Evolutionary conservation across 2,113 vertebrate genomes (phyloP).

Genomic region (Leucosticte australis): DNA sequence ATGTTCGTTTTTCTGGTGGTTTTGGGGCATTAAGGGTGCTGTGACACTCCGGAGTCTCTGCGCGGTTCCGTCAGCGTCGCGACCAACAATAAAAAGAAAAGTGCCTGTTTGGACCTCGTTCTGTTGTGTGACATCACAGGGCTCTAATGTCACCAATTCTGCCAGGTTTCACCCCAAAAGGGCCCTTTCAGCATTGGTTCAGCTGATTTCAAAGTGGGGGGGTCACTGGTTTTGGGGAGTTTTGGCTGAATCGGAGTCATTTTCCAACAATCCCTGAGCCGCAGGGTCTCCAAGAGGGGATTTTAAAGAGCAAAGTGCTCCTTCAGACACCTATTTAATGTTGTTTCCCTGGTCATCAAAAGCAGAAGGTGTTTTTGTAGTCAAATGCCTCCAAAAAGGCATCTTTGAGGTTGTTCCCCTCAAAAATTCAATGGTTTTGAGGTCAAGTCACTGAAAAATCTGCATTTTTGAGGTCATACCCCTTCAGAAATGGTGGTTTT

Average conservation of each 20-base stretch:
- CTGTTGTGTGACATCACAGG: fast-evolving
- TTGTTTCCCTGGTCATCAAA: fast-evolving
- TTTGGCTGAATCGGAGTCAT: not conserved
- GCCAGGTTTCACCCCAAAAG: fast-evolving
- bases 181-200: not conserved
- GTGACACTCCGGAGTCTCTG: not conserved
- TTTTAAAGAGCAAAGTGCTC: not conserved
- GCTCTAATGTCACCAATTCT: not conserved
- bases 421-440: not conserved
- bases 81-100: conserved; percentile 67
- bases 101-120: conserved; percentile 59
- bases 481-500: not conserved
- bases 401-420: not conserved
- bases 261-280: not conserved
- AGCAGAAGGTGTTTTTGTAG: not conserved
- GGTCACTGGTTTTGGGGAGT: not conserved
- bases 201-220: fast-evolving
- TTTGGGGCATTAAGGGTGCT: not conserved
- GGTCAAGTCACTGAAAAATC: not conserved
- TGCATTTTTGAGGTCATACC: not conserved
- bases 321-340: fast-evolving
- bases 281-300: fast-evolving
- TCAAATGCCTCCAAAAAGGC: not conserved
- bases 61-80: not conserved
- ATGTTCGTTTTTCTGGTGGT: not conserved